A percentile compares a stretch with the other conserved stretches of the same genome.
phyloP scores from a whole-genome alignment of 2,113 vertebrate species.

The Kryptolebias marmoratus region DNA sequence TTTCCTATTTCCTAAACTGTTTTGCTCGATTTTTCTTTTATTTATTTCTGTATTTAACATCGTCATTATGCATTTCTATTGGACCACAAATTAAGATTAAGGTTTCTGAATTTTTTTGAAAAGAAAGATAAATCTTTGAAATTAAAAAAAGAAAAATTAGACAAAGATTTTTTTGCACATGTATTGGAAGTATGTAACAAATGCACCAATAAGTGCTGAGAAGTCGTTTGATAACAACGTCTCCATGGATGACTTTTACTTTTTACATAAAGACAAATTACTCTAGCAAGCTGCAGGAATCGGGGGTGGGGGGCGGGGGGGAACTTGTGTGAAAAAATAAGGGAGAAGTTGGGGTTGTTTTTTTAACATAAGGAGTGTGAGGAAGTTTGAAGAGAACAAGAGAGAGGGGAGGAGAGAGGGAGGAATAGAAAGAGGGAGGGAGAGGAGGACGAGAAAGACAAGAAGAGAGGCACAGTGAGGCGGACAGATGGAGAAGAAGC shows the following conservation, averaged over 20 bases:
- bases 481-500: conserved; percentile 70
- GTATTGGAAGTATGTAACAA: conserved; percentile 54
- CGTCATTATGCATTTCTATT: too few relatives aligned
- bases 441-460: conserved; percentile 42
- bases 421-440: conserved; percentile 20
- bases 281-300: conserved; percentile 40
- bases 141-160: neutral
- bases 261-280: conserved; percentile 51
- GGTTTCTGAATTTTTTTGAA: too few relatives aligned
- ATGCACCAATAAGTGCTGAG: conserved; percentile 42
- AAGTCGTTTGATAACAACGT: conserved; percentile 71
- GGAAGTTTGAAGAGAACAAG: conserved; percentile 51
- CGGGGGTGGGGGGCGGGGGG: too few relatives aligned
- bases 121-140: neutral
- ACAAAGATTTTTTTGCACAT: neutral
- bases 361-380: neutral
- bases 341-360: conserved; percentile 2
- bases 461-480: conserved; percentile 65
- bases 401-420: conserved; percentile 33
- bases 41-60: too few relatives aligned
- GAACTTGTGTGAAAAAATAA: conserved; percentile 31
- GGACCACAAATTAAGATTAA: too few relatives aligned
- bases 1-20: too few relatives aligned
- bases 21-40: too few relatives aligned
- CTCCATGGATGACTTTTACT: conserved; percentile 72